A percentile compares a stretch with the other conserved stretches of the same genome.
phyloP scores from a whole-genome alignment of 2,888 invertebrate genomes.

The Temnothorax ravouxi region DNA sequence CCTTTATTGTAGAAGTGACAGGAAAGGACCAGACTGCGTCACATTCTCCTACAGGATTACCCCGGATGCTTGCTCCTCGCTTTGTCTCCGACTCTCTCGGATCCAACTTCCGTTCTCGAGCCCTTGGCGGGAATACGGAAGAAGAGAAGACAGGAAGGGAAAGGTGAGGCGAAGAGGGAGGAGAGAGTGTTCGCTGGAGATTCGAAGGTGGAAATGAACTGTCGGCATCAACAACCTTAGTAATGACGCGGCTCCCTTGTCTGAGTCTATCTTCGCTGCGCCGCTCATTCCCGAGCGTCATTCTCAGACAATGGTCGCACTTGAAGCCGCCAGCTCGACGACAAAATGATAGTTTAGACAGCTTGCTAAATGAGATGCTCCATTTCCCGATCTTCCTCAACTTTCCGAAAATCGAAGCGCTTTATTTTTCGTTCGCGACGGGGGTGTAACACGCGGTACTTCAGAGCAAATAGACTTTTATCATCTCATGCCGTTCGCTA shows the following conservation, averaged over 20 bases:
- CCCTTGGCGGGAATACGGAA: slow-evolving; percentile 69
- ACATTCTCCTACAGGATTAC: slow-evolving; percentile 82
- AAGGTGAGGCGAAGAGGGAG: slow-evolving; percentile 60
- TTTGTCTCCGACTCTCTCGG: slow-evolving; percentile 82
- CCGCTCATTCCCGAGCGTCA: slow-evolving; percentile 79
- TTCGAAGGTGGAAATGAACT: slow-evolving; percentile 83
- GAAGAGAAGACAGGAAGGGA: slow-evolving; percentile 69
- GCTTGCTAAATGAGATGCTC: slow-evolving; percentile 81
- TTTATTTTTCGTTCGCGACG: slow-evolving; percentile 67
- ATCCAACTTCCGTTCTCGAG: slow-evolving; percentile 77
- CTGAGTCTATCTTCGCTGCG: slow-evolving; percentile 79
- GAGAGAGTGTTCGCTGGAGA: slow-evolving; percentile 79
- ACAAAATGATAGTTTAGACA: slow-evolving; percentile 82
- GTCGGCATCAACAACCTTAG: slow-evolving; percentile 82
- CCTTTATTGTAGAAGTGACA: slow-evolving; percentile 79
- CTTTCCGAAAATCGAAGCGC: slow-evolving; percentile 73
- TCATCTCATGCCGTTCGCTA: slow-evolving; percentile 7
- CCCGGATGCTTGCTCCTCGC: slow-evolving; percentile 82
- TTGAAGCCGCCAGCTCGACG: slow-evolving; percentile 78
- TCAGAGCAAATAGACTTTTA: slow-evolving; percentile 27
- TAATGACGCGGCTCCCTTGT: slow-evolving; percentile 79
- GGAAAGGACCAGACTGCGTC: slow-evolving; percentile 80
- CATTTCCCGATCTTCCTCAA: slow-evolving; percentile 72
- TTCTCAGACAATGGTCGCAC: slow-evolving; percentile 82
- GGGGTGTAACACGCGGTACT: slow-evolving; percentile 39